phyloP scores from a whole-genome alignment of 2,797 vertebrate species.

The Pseudocheirus occidentalis region DNA sequence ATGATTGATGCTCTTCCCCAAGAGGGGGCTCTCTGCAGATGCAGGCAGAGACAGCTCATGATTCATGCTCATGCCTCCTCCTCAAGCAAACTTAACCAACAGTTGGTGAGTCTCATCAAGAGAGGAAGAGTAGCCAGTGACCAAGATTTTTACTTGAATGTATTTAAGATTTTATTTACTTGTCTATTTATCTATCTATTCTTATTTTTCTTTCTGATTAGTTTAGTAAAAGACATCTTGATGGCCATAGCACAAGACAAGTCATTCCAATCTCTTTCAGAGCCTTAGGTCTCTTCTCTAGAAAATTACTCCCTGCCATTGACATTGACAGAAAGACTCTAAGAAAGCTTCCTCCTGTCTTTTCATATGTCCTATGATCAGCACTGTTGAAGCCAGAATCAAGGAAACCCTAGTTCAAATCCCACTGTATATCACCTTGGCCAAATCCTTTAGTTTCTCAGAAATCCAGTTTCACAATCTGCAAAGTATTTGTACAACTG shows the following conservation, averaged over 20 bases:
- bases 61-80: conserved; percentile 15
- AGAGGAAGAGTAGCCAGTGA: not conserved
- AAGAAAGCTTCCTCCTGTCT: not conserved
- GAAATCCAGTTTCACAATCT: not conserved
- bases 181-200: not conserved
- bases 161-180: not conserved
- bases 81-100: not conserved
- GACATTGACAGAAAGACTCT: not conserved
- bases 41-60: conserved; percentile 60
- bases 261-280: not conserved
- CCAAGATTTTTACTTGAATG: not conserved
- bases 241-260: not conserved
- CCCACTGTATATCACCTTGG: not conserved
- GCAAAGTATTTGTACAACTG: not conserved
- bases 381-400: not conserved
- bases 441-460: not conserved
- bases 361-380: not conserved
- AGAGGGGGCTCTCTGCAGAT: conserved; percentile 65
- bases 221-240: not conserved
- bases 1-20: conserved; percentile 10
- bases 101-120: conserved; percentile 60
- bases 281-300: not conserved
- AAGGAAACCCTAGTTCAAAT: not conserved
- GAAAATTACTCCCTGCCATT: not conserved
- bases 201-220: not conserved